Percentiles rank a stretch among this genome's conserved stretches.
Conservation (phyloP, 1,140 invertebrate genomes). For the Drosophila grimshawi region DNA sequence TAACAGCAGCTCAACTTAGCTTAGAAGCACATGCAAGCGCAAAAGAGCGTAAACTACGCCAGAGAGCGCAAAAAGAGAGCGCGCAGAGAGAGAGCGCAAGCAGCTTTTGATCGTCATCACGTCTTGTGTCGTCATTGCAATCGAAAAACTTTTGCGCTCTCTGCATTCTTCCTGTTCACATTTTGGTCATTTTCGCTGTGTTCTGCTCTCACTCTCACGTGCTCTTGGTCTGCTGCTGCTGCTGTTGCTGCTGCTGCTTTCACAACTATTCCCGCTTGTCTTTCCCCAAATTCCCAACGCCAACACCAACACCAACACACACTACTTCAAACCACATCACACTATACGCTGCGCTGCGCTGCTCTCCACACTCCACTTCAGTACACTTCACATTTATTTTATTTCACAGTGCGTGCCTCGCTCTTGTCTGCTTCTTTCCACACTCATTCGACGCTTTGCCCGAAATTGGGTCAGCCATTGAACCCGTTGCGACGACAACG, state of each 20-base stretch:
- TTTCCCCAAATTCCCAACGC: slow-evolving; percentile 27
- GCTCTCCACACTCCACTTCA: slow-evolving; percentile 6
- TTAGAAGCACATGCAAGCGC: slow-evolving; percentile 37
- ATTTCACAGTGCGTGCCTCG: slow-evolving; percentile 43
- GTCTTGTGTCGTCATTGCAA: slow-evolving; percentile 13
- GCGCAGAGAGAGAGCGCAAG: slow-evolving; percentile 27
- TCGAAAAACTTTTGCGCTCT: slow-evolving; percentile 50
- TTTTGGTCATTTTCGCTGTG: slow-evolving; percentile 22
- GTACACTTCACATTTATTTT: slow-evolving; percentile 35
- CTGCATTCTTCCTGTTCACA: slow-evolving; percentile 32
- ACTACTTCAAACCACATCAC: slow-evolving; percentile 9
- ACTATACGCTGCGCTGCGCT: not conserved
- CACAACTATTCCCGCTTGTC: slow-evolving; percentile 73
- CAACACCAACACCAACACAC: slow-evolving; percentile 32
- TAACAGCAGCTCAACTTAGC: slow-evolving; percentile 37
- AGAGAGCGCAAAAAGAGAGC: slow-evolving; percentile 10
- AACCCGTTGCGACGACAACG: slow-evolving; percentile 74
- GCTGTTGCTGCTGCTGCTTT: slow-evolving; percentile 47
- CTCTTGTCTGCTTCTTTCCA: slow-evolving; percentile 44
- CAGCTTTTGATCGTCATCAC: slow-evolving; percentile 18
- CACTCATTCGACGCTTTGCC: slow-evolving; percentile 55
- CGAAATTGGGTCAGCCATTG: slow-evolving; percentile 83
- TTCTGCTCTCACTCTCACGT: slow-evolving; percentile 37
- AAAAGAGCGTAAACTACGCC: slow-evolving; percentile 1
- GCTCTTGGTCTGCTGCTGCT: not conserved